A percentile compares a stretch with the other conserved stretches of the same genome.
Evolutionary conservation across 2,888 invertebrate species (phyloP).

Genomic region (Hyles lineata): DNA sequence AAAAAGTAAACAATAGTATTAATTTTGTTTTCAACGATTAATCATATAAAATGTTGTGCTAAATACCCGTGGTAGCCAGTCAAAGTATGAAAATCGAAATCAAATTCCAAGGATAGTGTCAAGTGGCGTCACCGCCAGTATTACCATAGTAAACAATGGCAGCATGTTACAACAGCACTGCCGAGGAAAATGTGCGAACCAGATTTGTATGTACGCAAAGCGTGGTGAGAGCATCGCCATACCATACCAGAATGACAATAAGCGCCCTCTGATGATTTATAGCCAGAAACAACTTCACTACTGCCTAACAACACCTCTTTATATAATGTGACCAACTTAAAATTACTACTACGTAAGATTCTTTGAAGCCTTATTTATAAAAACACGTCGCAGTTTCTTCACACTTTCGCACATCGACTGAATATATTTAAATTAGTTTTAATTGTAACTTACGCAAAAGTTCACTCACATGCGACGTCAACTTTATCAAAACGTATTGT

Average conservation of each 20-base stretch:
- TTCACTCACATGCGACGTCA: background rate
- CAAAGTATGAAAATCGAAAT: slow-evolving; percentile 24
- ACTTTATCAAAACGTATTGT: background rate
- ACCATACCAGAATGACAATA: slow-evolving; percentile 48
- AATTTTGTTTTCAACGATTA: too few relatives aligned
- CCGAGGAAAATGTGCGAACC: slow-evolving; percentile 20
- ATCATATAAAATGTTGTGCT: too few relatives aligned
- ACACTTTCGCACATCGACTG: slow-evolving; percentile 21
- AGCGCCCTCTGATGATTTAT: slow-evolving; percentile 31
- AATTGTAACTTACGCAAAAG: slow-evolving; percentile 20
- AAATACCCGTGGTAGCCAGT: too few relatives aligned
- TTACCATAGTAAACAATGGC: slow-evolving; percentile 33
- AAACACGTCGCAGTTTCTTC: slow-evolving; percentile 28
- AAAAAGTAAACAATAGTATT: too few relatives aligned
- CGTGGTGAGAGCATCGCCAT: slow-evolving; percentile 56
- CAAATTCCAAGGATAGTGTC: slow-evolving; percentile 23
- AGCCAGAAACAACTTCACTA: slow-evolving; percentile 32
- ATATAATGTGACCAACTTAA: slow-evolving; percentile 6
- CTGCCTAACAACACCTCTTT: background rate
- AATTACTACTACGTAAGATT: slow-evolving; percentile 5
- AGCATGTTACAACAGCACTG: slow-evolving; percentile 12
- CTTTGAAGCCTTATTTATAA: slow-evolving; percentile 42
- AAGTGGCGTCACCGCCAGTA: slow-evolving; percentile 29
- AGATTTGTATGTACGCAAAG: slow-evolving; percentile 57
- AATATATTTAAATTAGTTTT: slow-evolving; percentile 23